These are phyloP conservation scores for Hartigia nigra DNA, from an alignment of 2,888 invertebrate species.

Conservation along the genomic window DNA sequence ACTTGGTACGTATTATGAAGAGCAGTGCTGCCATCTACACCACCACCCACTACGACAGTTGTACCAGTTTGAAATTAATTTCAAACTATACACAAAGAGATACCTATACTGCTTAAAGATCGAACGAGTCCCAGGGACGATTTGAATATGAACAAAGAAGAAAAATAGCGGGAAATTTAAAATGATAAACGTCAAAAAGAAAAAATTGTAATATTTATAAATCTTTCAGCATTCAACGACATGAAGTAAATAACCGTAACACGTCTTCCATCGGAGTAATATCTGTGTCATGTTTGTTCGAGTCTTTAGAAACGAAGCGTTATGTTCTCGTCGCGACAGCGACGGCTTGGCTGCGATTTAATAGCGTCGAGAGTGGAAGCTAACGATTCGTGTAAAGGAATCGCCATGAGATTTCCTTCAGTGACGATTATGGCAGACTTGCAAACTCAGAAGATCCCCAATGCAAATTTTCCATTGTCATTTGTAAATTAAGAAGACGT, in stretches of 20 bases:
- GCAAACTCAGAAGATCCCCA: neutral
- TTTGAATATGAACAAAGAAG: neutral
- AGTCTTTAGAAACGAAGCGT: conserved; percentile 37
- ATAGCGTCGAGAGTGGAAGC: neutral
- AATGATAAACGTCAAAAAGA: conserved; percentile 15
- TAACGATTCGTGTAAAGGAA: neutral
- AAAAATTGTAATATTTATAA: neutral
- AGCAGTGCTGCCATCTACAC: neutral
- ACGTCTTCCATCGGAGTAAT: neutral
- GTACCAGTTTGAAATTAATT: neutral
- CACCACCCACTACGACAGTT: neutral
- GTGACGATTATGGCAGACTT: neutral
- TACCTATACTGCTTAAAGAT: neutral
- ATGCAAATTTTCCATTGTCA: neutral
- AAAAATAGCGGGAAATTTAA: neutral
- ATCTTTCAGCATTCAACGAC: neutral
- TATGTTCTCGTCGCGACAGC: conserved; percentile 31
- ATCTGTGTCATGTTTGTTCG: conserved; percentile 41
- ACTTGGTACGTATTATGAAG: neutral
- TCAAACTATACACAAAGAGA: neutral
- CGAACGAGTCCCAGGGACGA: neutral
- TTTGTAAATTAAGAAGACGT: neutral
- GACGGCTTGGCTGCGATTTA: neutral
- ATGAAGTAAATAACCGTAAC: neutral
- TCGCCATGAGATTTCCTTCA: neutral